Evolutionary conservation across 2,113 vertebrate species (phyloP), one percentile per base, ranked within the genome.

Genomic region (Phrynosoma platyrhinos): DNA sequence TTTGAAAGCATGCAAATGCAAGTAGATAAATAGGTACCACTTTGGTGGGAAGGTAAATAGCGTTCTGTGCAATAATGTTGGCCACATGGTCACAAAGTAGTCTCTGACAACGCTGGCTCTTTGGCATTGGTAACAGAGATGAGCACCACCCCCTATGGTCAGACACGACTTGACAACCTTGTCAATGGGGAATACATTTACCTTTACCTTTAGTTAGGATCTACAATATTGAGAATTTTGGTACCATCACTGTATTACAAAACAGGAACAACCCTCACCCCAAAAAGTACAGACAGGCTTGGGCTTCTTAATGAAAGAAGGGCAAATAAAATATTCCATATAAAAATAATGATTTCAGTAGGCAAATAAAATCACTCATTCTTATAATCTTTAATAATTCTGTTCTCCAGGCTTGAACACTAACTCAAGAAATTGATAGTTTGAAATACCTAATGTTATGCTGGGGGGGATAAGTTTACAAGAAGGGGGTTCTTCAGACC

Each of bases 181-280:
- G 36, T 36, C 36, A 36, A 36, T 36, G 36, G 36, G 2, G 36
- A 36, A 36, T 36, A 36, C 36, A 1, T 36, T 36, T 36, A 36
- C 36, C 36, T 36, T 36, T 36, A 36, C 36, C 36, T 36, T 36
- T 36, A 36, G 36, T 36, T 36, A 36, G 36, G 36, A 82, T 42
- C 81, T 27, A 69, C 23, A 20, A 30, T 9, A 79, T 0, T 87
- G 62, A 42, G 79, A 90, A 82, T 84, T 79, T 88, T 91, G 92
- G 80, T 40, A 89, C 58, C 66, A 69, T 66, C 71, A 87, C 85
- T 79, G 80, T 85, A 84, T 14, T 88, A 6, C 85, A 87, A 90
- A 91, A 47, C 80, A 89, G 94, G 82, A 52, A 90, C 47, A 80
- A 89, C 87, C 77, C 89, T 89, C 1, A 25, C 58, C 18, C 58